phyloP scores from a whole-genome alignment of 2,113 vertebrate genomes.

The Hirundichthys speculiger region DNA sequence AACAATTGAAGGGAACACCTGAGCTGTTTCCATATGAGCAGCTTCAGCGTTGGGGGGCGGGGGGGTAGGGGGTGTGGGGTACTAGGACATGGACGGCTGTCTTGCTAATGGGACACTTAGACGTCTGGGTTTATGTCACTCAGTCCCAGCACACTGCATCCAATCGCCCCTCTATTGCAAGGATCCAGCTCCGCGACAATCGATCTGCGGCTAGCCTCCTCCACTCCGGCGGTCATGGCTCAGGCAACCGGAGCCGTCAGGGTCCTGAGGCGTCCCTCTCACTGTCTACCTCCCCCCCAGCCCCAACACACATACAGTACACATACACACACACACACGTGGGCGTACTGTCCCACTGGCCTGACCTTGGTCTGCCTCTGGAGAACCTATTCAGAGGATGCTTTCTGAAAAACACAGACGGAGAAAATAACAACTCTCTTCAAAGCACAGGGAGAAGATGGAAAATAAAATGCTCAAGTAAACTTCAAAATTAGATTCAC shows the following conservation, averaged over 20 bases:
- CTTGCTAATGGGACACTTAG: slow-evolving; percentile 86
- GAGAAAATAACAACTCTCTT: slow-evolving; percentile 13
- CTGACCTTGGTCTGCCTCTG: slow-evolving; percentile 79
- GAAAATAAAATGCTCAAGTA: slow-evolving; percentile 21
- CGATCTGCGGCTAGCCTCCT: slow-evolving; percentile 84
- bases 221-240: slow-evolving; percentile 69
- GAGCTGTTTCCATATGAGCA: slow-evolving; percentile 68
- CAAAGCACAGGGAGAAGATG: slow-evolving; percentile 31
- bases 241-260: slow-evolving; percentile 80
- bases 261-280: slow-evolving; percentile 79
- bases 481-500: neutral
- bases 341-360: slow-evolving; percentile 57
- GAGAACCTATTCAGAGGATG: slow-evolving; percentile 49
- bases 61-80: slow-evolving; percentile 16
- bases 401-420: slow-evolving; percentile 31
- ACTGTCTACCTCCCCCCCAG: slow-evolving; percentile 67
- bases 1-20: slow-evolving; percentile 67
- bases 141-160: slow-evolving; percentile 78
- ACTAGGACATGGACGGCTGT: slow-evolving; percentile 69
- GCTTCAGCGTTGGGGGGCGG: slow-evolving; percentile 23
- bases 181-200: slow-evolving; percentile 75
- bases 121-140: slow-evolving; percentile 81
- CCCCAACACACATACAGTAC: slow-evolving; percentile 36
- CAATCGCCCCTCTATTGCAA: slow-evolving; percentile 75
- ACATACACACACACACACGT: slow-evolving; percentile 34